Conservation (phyloP, 2,113 vertebrate species). For the Psilopsiagon aymara region DNA sequence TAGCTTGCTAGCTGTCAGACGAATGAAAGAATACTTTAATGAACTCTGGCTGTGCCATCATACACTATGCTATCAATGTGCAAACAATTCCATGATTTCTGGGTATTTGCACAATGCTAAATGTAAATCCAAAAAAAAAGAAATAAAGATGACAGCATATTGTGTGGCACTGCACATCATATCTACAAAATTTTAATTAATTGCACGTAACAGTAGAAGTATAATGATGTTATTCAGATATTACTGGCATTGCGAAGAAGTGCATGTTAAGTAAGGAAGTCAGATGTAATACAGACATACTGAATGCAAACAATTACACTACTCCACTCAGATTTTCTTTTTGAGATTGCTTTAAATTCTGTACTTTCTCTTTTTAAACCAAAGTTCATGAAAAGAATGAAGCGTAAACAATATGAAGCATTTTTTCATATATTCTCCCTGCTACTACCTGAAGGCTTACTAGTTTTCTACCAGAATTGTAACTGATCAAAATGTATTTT, state of each 20-base stretch:
- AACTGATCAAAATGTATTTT: background rate
- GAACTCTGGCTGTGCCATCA: background rate
- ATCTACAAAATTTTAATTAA: background rate
- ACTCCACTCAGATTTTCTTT: background rate
- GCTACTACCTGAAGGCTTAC: background rate
- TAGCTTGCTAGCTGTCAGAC: background rate
- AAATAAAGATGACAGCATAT: background rate
- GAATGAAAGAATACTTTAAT: background rate
- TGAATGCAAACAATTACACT: background rate
- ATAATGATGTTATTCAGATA: background rate
- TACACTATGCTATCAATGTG: background rate
- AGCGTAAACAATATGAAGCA: background rate
- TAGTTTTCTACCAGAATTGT: background rate
- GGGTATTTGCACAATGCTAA: background rate
- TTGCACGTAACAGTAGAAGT: background rate
- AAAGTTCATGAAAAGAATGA: background rate
- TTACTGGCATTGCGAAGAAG: background rate
- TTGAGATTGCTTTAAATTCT: background rate
- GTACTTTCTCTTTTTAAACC: background rate
- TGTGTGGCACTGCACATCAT: background rate
- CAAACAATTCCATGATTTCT: background rate
- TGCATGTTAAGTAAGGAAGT: background rate
- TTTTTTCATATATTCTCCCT: background rate
- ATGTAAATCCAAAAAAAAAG: background rate
- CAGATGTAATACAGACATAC: background rate